Conservation (phyloP, 2,113 vertebrate species). For the Carlito syrichta region DNA sequence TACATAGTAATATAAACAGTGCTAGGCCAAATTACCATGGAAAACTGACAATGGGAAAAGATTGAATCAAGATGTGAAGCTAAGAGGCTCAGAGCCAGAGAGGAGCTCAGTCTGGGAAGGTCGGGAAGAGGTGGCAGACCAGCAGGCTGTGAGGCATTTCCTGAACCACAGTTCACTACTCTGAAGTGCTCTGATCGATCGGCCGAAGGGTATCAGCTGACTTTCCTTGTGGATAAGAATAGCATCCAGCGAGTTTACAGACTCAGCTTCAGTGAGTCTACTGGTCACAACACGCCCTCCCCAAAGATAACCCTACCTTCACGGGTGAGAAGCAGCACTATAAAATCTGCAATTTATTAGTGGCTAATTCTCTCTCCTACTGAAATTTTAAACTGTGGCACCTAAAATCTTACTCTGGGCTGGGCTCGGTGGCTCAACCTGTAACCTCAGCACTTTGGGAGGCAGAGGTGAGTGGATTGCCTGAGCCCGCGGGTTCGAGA, state of each 20-base stretch:
- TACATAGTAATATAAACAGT: neutral
- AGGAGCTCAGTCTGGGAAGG: neutral
- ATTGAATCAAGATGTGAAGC: neutral
- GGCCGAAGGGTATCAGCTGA: neutral
- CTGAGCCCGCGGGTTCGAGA: too few relatives aligned
- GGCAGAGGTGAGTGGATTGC: too few relatives aligned
- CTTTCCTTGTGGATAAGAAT: neutral
- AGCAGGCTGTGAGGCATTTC: neutral
- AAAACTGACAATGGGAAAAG: neutral
- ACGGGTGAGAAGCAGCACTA: neutral
- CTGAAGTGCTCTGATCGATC: neutral
- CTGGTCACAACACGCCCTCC: neutral
- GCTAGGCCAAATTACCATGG: neutral
- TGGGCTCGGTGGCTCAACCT: too few relatives aligned
- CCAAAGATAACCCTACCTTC: neutral
- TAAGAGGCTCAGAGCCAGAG: neutral
- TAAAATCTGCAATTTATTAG: neutral
- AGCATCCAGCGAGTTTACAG: neutral
- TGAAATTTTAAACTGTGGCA: neutral
- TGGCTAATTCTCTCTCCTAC: neutral
- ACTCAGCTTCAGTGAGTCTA: neutral
- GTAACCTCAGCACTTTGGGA: too few relatives aligned
- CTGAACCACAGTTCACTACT: neutral
- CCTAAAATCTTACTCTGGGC: neutral
- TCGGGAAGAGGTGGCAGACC: neutral